phyloP scores from a whole-genome alignment of 2,113 vertebrate species.

The Ctenomys sociabilis region DNA sequence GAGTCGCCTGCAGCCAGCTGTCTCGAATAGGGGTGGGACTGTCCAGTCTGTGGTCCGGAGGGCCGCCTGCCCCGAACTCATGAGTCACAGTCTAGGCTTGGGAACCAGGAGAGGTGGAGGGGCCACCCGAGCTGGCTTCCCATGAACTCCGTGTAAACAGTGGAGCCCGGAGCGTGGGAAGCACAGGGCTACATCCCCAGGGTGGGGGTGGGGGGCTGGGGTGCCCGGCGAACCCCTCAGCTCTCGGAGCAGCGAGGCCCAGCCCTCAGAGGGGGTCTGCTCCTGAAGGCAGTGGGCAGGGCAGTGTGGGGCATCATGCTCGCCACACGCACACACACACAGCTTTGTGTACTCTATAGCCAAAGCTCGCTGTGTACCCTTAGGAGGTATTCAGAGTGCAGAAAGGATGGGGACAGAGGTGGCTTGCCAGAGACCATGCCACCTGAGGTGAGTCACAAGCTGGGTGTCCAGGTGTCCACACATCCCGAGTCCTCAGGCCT shows the following conservation, averaged over 20 bases:
- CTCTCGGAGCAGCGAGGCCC: too few relatives aligned
- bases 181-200: background rate
- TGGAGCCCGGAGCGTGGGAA: background rate
- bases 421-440: background rate
- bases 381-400: background rate
- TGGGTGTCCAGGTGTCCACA: background rate
- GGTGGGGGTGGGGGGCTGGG: background rate
- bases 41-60: background rate
- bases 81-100: background rate
- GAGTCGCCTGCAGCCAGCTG: accelerated
- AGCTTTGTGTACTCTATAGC: background rate
- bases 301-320: too few relatives aligned
- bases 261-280: background rate
- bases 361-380: background rate
- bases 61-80: accelerated
- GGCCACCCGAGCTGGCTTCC: conserved; percentile 12
- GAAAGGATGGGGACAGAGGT: background rate
- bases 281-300: background rate
- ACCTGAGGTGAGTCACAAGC: background rate
- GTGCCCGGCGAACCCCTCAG: background rate
- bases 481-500: background rate
- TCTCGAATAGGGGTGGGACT: background rate
- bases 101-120: background rate
- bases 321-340: background rate
- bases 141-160: conserved; percentile 56